Percentiles rank a stretch among this genome's conserved stretches.
Conservation (phyloP, 2,113 vertebrate genomes). For the Grantiella picta region DNA sequence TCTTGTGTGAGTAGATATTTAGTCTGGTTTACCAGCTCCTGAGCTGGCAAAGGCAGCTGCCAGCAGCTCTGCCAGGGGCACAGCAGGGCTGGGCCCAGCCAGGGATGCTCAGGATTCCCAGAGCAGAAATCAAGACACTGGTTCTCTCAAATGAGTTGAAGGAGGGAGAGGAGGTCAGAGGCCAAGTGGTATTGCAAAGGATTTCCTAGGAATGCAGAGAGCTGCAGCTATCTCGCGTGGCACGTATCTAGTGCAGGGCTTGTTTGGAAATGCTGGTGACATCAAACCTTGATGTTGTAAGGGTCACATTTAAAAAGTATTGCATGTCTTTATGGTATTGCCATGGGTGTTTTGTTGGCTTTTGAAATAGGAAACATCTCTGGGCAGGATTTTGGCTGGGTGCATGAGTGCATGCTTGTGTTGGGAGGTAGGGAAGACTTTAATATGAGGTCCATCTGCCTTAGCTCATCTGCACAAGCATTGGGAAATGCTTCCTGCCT, state of each 20-base stretch:
- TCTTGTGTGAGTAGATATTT: not conserved
- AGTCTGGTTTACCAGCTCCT: not conserved
- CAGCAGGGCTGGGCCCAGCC: not conserved
- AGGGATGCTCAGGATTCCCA: not conserved
- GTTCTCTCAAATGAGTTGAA: not conserved
- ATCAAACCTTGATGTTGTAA: not conserved
- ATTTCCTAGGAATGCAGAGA: not conserved
- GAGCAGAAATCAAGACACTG: not conserved
- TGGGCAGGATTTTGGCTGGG: not conserved
- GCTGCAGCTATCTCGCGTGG: accelerated
- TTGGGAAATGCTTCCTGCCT: not conserved
- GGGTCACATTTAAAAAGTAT: not conserved
- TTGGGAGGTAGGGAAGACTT: not conserved
- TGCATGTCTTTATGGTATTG: not conserved
- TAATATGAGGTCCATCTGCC: not conserved
- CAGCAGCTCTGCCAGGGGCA: not conserved
- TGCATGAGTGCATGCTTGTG: not conserved
- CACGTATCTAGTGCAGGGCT: not conserved
- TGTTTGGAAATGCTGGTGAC: not conserved
- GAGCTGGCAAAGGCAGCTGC: not conserved
- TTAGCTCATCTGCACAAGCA: not conserved
- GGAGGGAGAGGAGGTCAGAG: not conserved
- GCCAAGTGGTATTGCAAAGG: not conserved
- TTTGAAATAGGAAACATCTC: not conserved
- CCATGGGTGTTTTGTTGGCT: not conserved